Percentiles rank a stretch among this genome's conserved stretches.
Conservation (phyloP, 2,113 vertebrate species). For the Cynocephalus volans region DNA sequence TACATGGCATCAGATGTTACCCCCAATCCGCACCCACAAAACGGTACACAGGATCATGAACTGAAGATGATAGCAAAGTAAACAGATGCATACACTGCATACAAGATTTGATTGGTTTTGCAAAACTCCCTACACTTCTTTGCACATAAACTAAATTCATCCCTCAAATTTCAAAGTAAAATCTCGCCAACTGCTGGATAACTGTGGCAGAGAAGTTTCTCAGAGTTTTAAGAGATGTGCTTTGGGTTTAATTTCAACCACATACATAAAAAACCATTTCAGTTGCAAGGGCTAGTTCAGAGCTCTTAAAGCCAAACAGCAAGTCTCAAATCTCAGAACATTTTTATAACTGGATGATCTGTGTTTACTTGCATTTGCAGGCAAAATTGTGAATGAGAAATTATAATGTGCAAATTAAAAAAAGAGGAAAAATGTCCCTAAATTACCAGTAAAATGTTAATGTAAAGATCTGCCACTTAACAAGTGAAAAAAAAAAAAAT, state of each 20-base stretch:
- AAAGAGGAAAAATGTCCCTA: conserved; percentile 38
- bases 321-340: conserved; percentile 45
- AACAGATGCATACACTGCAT: background rate
- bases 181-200: conserved; percentile 6
- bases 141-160: conserved; percentile 40
- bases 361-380: background rate
- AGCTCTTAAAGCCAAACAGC: conserved; percentile 40
- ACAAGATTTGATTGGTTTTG: background rate
- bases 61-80: background rate
- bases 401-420: conserved; percentile 47
- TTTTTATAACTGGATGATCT: conserved; percentile 59
- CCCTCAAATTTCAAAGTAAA: conserved; percentile 14
- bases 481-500: background rate
- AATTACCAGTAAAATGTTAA: conserved; percentile 44
- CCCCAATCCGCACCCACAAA: background rate
- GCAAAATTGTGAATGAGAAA: conserved; percentile 54
- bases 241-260: conserved; percentile 40
- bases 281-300: conserved; percentile 55
- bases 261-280: conserved; percentile 32
- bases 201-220: background rate
- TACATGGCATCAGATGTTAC: background rate
- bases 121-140: conserved; percentile 48
- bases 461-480: conserved; percentile 54
- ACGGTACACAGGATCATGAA: background rate
- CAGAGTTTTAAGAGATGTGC: conserved; percentile 50